Conservation (phyloP, 2,113 vertebrate genomes). For the Jacana jacana region DNA sequence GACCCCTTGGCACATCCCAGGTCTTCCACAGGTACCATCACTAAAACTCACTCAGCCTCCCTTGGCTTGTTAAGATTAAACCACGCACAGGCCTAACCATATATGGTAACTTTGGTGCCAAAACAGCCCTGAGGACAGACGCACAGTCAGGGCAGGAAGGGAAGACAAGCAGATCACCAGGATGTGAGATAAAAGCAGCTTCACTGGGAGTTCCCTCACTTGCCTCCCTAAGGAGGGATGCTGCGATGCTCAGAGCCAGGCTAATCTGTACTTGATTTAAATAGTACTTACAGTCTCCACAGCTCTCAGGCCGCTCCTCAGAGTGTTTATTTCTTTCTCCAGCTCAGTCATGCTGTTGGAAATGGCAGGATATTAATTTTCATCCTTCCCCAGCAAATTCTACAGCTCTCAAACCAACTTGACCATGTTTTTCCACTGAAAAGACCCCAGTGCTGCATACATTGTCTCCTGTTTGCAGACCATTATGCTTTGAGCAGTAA, state of each 20-base stretch:
- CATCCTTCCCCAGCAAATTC: neutral
- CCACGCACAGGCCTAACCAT: neutral
- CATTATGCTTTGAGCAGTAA: fast-evolving
- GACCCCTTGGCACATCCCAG: neutral
- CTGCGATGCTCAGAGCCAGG: neutral
- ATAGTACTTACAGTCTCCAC: conserved; percentile 91
- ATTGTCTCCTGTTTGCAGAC: neutral
- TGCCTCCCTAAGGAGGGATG: conserved; percentile 3
- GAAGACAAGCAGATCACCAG: conserved; percentile 29
- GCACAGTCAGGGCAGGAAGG: conserved; percentile 29
- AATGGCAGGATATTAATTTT: conserved; percentile 60
- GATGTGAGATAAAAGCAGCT: conserved; percentile 47
- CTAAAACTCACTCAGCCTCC: neutral
- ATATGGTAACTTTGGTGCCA: neutral
- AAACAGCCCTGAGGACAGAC: neutral
- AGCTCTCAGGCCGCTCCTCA: conserved; percentile 90
- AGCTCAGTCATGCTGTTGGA: conserved; percentile 92
- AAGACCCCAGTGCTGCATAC: neutral
- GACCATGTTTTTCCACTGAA: neutral
- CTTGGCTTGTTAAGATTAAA: neutral
- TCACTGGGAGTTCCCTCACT: neutral
- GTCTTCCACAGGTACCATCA: neutral
- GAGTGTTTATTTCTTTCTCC: conserved; percentile 93
- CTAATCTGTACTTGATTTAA: neutral
- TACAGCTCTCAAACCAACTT: neutral